Evolutionary conservation across 2,113 vertebrate genomes (phyloP).

Genomic region (Centrocercus urophasianus): DNA sequence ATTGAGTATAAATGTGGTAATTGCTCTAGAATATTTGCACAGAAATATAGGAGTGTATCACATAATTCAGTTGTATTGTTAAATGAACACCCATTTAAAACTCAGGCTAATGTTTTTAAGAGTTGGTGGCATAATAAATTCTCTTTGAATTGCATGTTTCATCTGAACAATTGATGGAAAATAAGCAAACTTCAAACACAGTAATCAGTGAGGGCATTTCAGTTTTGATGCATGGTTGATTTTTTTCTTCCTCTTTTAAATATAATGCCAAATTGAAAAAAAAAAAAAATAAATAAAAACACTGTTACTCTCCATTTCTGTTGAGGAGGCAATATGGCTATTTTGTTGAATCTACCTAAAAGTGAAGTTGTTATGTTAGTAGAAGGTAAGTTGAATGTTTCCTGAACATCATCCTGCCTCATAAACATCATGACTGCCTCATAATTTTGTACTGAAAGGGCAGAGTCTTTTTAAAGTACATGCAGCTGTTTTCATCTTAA

Average conservation of each 20-base stretch:
- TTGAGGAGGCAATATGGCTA: background rate
- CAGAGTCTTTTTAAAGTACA: background rate
- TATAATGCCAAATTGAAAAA: background rate
- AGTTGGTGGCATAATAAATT: background rate
- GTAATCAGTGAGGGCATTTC: background rate
- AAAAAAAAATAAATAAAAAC: no score
- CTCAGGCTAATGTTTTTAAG: background rate
- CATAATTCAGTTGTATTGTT: background rate
- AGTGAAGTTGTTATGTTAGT: background rate
- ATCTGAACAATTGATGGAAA: background rate
- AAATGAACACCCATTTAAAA: background rate
- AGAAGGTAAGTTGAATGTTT: background rate
- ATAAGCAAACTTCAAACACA: background rate
- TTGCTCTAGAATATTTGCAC: background rate
- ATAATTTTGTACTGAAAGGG: background rate
- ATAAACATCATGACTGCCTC: background rate
- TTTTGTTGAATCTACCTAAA: background rate
- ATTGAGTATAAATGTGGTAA: background rate
- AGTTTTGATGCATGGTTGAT: background rate
- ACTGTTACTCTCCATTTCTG: background rate
- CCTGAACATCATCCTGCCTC: background rate
- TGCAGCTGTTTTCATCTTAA: background rate
- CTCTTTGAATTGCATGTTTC: background rate
- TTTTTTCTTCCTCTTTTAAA: background rate
- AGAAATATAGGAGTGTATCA: background rate